Base-by-base conservation (phyloP, 1,140 invertebrate genomes). In the Alviniconcha marisindica region DNA sequence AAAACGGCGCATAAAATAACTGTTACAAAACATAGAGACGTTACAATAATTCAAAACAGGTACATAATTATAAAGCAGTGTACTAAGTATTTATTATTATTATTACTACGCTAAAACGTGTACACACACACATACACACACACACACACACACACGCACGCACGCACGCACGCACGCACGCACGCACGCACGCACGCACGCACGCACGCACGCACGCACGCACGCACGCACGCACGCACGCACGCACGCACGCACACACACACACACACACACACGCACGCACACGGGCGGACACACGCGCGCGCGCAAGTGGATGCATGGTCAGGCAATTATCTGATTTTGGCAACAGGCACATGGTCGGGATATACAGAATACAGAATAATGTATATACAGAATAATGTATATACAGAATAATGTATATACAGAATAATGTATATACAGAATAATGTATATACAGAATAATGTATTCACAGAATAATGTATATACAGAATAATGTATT, bases 101-200 rank as follows among this genome's bases (percentile, higher is more conserved):
- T n/a, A n/a, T n/a, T n/a, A n/a, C n/a, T 48, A 48, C 44, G 44
- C 44, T 10, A 5, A 18, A 5, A 48, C 44, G 44, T 18, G 18
- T 24, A 60, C 56, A 60, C 56, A 60, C 56, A 24, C 18, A 60
- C 56, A 60, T 24, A 60, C 56, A 60, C 56, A 24, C 18, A 60
- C 56, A 60, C 56, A 24, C 56, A 60, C 56, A 60, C 56, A 60
- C 56, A 60, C 56, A 60, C 56, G 24, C 56, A 60, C 56, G 24
- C 56, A 60, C 56, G 24, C 56, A 60, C 56, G 24, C 56, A 60
- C 56, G 24, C 56, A 60, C 56, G 24, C 56, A 60, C 56, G 24
- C 56, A 60, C 56, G 24, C 56, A 60, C 56, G 24, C 56, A 60
- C 56, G 24, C 56, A 60, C 56, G 24, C 56, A 60, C 56, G 24